These are phyloP conservation scores for Pammene aurita DNA, from an alignment of 2,888 invertebrate genomes.

Conservation along the genomic window DNA sequence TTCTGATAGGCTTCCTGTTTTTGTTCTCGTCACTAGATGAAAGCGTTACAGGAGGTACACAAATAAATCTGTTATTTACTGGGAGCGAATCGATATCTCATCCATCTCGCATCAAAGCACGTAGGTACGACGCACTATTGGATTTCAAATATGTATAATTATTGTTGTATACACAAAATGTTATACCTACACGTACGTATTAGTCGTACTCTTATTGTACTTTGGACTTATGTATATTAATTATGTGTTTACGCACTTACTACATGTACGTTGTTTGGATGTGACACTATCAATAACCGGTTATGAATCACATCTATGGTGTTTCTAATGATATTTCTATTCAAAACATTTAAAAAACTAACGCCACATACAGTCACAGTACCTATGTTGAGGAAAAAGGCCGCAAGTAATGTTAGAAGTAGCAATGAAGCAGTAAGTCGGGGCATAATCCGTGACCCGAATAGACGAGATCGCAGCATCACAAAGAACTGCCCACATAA, in stretches of 20 bases:
- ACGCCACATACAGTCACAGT: background rate
- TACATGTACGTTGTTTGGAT: background rate
- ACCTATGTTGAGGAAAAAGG: constrained; percentile 9
- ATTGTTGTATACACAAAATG: constrained; percentile 13
- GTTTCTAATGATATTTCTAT: background rate
- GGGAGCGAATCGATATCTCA: constrained; percentile 36
- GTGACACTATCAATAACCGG: constrained; percentile 2
- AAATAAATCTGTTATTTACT: constrained; percentile 38
- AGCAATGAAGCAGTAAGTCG: constrained; percentile 19
- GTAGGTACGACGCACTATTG: constrained; percentile 28
- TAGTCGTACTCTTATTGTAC: constrained; percentile 16
- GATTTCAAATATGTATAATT: constrained; percentile 29
- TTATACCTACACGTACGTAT: constrained; percentile 7
- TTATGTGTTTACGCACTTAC: background rate
- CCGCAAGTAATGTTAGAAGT: background rate
- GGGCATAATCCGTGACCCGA: constrained; percentile 29
- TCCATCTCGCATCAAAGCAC: constrained; percentile 28
- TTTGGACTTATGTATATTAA: constrained; percentile 15
- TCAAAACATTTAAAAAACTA: background rate
- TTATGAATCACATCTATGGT: background rate
- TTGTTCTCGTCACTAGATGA: constrained; percentile 20
- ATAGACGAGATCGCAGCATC: constrained; percentile 16
- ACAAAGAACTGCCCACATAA: constrained; percentile 4
- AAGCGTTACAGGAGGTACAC: constrained; percentile 31
- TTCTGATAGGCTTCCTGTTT: background rate